phyloP scores from a whole-genome alignment of 2,888 invertebrate species.

The Nasonia oneida region DNA sequence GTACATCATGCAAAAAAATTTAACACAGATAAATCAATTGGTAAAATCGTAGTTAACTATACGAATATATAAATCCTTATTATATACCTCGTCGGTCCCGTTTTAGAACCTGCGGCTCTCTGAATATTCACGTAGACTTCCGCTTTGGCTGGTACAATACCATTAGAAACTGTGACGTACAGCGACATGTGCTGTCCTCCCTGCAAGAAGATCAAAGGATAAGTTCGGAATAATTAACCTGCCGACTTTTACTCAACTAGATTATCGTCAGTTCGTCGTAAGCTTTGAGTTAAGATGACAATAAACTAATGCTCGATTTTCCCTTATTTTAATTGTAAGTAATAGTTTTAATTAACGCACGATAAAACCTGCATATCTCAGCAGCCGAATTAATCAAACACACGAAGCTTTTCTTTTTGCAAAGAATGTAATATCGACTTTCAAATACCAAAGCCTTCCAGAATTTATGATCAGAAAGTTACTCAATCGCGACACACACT shows the following conservation, averaged over 20 bases:
- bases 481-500: background rate
- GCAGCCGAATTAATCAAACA: background rate
- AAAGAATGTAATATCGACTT: conserved; percentile 7
- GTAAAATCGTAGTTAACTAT: too few relatives aligned
- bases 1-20: too few relatives aligned
- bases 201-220: conserved; percentile 75
- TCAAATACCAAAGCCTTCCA: background rate
- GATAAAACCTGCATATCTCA: too few relatives aligned
- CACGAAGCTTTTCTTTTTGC: background rate
- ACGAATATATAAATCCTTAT: background rate
- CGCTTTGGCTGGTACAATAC: conserved; percentile 83
- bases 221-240: background rate
- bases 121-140: conserved; percentile 85
- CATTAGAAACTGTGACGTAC: conserved; percentile 86
- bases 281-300: background rate
- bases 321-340: too few relatives aligned
- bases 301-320: too few relatives aligned
- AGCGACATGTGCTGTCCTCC: conserved; percentile 85
- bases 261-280: background rate
- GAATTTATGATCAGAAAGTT: conserved; percentile 12
- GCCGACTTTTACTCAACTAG: too few relatives aligned
- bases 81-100: conserved; percentile 66
- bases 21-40: too few relatives aligned
- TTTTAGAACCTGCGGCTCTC: conserved; percentile 75
- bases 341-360: too few relatives aligned